Evolutionary conservation across 2,888 invertebrate species (phyloP).

Genomic region (Drosophila imparisetae): DNA sequence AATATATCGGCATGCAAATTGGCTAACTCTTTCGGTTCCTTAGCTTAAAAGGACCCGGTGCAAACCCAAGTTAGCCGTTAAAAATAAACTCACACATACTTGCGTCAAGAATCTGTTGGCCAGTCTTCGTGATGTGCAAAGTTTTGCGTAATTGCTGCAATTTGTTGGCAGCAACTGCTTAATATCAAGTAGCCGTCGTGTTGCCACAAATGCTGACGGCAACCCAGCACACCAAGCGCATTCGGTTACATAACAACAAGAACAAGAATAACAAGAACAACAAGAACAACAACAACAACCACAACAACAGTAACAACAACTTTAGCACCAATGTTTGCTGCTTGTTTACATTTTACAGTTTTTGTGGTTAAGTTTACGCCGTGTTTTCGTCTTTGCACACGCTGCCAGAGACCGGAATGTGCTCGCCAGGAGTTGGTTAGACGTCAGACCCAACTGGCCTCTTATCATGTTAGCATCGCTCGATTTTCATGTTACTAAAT

Average conservation of each 20-base stretch:
- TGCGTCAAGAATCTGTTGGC: conserved; percentile 6
- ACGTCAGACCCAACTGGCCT: conserved; percentile 39
- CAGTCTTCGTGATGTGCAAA: conserved; percentile 26
- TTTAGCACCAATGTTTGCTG: conserved; percentile 45
- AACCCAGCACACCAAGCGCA: conserved; percentile 23
- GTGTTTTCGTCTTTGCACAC: conserved; percentile 41
- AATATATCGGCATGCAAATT: neutral
- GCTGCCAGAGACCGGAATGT: conserved; percentile 20
- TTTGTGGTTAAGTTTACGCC: conserved; percentile 69
- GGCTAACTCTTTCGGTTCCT: neutral
- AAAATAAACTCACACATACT: neutral
- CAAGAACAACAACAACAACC: neutral
- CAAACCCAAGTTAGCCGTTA: neutral
- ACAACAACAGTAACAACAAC: conserved; percentile 24
- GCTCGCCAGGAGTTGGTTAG: conserved; percentile 1
- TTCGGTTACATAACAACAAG: conserved; percentile 44
- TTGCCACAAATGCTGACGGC: conserved; percentile 45
- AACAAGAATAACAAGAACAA: conserved; percentile 15
- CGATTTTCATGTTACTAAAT: conserved; percentile 47
- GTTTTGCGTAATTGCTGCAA: conserved; percentile 51
- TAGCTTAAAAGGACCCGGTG: neutral
- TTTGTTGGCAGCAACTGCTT: conserved; percentile 37
- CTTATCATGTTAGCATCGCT: conserved; percentile 70
- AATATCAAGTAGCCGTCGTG: conserved; percentile 67
- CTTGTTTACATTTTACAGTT: conserved; percentile 65